These are phyloP conservation scores for Nebria ingens DNA, from an alignment of 1,140 invertebrate species.

Conservation along the genomic window DNA sequence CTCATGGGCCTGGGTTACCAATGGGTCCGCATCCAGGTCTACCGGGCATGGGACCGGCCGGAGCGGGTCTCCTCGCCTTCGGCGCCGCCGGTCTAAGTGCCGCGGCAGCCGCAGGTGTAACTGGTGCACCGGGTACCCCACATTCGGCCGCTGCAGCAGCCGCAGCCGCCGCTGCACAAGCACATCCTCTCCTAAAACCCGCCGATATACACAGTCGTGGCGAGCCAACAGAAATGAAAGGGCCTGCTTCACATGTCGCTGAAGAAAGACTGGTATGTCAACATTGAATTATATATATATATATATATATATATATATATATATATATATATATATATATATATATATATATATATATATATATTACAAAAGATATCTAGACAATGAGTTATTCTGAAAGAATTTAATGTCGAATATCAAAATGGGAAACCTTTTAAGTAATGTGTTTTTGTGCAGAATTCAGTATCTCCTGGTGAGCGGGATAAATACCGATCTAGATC, in stretches of 20 bases:
- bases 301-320: too few relatives aligned
- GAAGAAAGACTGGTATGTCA: conserved; percentile 35
- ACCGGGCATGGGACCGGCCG: conserved; percentile 37
- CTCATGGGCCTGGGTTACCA: conserved; percentile 54
- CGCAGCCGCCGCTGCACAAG: conserved; percentile 43
- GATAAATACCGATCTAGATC: conserved; percentile 73
- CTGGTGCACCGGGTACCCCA: conserved; percentile 35
- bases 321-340: too few relatives aligned
- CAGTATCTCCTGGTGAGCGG: conserved; percentile 75
- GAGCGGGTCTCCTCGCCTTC: conserved; percentile 32
- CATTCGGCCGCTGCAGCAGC: conserved; percentile 36
- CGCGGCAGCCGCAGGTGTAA: conserved; percentile 31
- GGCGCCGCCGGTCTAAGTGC: conserved; percentile 34
- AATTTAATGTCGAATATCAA: too few relatives aligned
- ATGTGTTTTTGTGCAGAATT: too few relatives aligned
- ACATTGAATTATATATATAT: too few relatives aligned
- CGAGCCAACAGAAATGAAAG: conserved; percentile 29
- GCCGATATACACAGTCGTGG: conserved; percentile 48
- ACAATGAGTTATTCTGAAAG: not conserved
- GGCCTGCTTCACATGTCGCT: conserved; percentile 29
- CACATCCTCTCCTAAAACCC: conserved; percentile 54
- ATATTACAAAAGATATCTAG: not conserved
- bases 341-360: too few relatives aligned
- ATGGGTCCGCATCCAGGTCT: conserved; percentile 60
- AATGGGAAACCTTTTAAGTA: too few relatives aligned